Evolutionary conservation across 2,888 invertebrate species (phyloP).

Genomic region (Drosophila silvestris): DNA sequence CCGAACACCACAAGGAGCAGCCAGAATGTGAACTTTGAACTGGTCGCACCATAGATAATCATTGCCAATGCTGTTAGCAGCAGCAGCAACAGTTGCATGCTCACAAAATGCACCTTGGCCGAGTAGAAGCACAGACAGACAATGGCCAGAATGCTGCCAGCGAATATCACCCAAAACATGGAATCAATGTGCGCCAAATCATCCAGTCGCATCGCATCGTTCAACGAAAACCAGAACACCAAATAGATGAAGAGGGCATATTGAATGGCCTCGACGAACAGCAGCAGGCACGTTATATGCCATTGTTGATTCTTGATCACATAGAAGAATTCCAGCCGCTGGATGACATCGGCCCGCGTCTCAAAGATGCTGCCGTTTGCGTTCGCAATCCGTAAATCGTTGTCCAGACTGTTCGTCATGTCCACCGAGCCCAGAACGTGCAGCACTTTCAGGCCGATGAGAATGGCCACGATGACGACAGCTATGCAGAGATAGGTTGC

Average conservation of each 20-base stretch:
- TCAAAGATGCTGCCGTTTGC: constrained; percentile 83
- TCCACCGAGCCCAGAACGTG: constrained; percentile 79
- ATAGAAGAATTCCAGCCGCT: constrained; percentile 82
- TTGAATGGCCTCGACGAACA: constrained; percentile 81
- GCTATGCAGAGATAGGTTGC: constrained; percentile 77
- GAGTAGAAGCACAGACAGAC: constrained; percentile 71
- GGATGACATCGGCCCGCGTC: constrained; percentile 76
- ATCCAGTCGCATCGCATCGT: constrained; percentile 72
- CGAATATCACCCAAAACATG: constrained; percentile 81
- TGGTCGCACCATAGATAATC: constrained; percentile 71
- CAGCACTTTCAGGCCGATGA: constrained; percentile 76
- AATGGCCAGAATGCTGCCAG: constrained; percentile 66
- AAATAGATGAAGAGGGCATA: constrained; percentile 82
- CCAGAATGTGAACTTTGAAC: constrained; percentile 77
- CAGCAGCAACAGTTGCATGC: constrained; percentile 66
- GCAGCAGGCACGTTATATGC: constrained; percentile 77
- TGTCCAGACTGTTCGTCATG: constrained; percentile 79
- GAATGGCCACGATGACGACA: constrained; percentile 59
- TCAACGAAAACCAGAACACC: constrained; percentile 82
- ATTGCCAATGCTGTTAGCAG: constrained; percentile 73
- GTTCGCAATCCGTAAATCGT: constrained; percentile 81
- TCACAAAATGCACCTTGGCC: constrained; percentile 79
- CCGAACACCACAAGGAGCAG: constrained; percentile 80
- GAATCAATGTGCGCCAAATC: constrained; percentile 65
- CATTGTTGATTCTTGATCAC: constrained; percentile 83